A percentile compares a stretch with the other conserved stretches of the same genome.
Evolutionary conservation across 1,140 invertebrate genomes (phyloP).

Genomic region (Manduca sexta): DNA sequence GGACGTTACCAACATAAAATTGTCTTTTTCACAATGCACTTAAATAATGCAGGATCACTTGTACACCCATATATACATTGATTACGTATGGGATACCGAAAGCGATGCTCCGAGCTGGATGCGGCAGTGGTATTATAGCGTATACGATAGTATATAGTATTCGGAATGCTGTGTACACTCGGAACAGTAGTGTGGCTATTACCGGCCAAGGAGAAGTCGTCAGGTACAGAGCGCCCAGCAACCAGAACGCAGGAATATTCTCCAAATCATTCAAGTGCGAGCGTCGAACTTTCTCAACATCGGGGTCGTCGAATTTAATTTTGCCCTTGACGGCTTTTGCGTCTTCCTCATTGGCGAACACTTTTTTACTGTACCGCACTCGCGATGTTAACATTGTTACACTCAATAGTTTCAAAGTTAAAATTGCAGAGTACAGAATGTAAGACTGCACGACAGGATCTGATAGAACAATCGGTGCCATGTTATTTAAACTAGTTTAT

Average conservation of each 20-base stretch:
- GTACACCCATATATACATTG: slow-evolving; percentile 46
- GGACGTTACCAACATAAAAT: too few species aligned
- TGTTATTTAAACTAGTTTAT: too few species aligned
- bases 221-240: slow-evolving; percentile 77
- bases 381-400: slow-evolving; percentile 70
- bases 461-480: slow-evolving; percentile 32
- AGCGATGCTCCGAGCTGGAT: slow-evolving; percentile 39
- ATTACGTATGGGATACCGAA: slow-evolving; percentile 33
- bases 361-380: slow-evolving; percentile 49
- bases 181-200: slow-evolving; percentile 75
- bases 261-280: slow-evolving; percentile 85
- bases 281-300: slow-evolving; percentile 73
- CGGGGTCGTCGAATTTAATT: slow-evolving; percentile 68
- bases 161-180: slow-evolving; percentile 74
- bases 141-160: slow-evolving; percentile 80
- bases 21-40: slow-evolving; percentile 43
- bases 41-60: slow-evolving; percentile 39
- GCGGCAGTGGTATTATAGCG: slow-evolving; percentile 55
- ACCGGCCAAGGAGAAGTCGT: slow-evolving; percentile 73
- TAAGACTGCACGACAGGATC: slow-evolving; percentile 66
- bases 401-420: slow-evolving; percentile 72
- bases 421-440: slow-evolving; percentile 68
- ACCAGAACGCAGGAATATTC: slow-evolving; percentile 81
- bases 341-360: slow-evolving; percentile 48
- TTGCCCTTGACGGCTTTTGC: slow-evolving; percentile 42